Percentiles rank a stretch among this genome's conserved stretches.
Evolutionary conservation across 2,797 vertebrate genomes (phyloP).

Genomic region (Notolabrus celidotus): DNA sequence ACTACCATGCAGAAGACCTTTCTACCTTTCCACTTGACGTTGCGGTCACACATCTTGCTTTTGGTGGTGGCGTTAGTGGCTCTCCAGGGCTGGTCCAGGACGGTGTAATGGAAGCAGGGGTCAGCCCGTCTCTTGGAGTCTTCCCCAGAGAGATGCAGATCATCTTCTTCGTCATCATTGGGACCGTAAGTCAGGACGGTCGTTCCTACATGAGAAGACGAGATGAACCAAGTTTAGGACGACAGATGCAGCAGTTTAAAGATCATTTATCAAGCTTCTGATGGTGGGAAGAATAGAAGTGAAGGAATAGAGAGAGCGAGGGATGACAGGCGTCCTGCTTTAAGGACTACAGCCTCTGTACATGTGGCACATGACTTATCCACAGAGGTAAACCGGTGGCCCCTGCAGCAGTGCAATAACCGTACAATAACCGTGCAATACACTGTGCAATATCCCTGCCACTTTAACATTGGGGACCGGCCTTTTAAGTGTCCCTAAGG

Average conservation of each 20-base stretch:
- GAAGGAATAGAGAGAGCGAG: no score
- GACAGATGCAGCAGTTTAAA: not conserved
- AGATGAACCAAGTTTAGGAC: not conserved
- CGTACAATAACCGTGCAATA: no score
- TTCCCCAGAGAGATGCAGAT: not conserved
- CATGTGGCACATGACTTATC: no score
- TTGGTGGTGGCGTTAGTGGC: conserved; percentile 67
- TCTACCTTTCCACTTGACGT: conserved; percentile 59
- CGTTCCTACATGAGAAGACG: not conserved
- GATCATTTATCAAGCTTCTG: no score
- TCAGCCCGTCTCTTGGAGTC: conserved; percentile 9
- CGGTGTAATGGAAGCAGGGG: conserved; percentile 57
- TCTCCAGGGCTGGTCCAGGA: conserved; percentile 64
- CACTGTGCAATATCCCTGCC: no score
- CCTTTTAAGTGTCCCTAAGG: no score
- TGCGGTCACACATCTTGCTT: conserved; percentile 54
- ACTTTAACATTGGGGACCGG: no score
- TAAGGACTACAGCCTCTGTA: no score
- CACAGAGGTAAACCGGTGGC: no score
- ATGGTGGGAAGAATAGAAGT: no score
- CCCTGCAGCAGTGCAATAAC: no score
- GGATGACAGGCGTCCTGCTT: no score
- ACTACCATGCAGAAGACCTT: not conserved
- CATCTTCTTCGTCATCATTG: not conserved
- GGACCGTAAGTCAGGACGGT: conserved; percentile 4